Percentiles rank a stretch among this genome's conserved stretches.
Evolutionary conservation across 2,113 vertebrate genomes (phyloP).

Genomic region (Ginglymostoma cirratum): DNA sequence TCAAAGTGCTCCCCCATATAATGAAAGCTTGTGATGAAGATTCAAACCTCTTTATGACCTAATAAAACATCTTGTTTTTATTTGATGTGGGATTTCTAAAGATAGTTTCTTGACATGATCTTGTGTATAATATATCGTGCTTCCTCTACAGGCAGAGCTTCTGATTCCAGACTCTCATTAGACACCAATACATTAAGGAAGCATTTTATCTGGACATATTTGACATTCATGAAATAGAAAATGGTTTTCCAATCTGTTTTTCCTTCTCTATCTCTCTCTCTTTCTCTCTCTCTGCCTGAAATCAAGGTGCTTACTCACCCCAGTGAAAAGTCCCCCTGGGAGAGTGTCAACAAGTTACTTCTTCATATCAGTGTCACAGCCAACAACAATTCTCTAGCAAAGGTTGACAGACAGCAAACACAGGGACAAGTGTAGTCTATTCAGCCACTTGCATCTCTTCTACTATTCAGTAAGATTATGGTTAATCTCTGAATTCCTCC

Average conservation of each 20-base stretch:
- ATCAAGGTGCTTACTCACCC: background rate
- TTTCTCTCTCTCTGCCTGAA: background rate
- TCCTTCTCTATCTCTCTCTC: background rate
- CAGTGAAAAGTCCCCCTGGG: background rate
- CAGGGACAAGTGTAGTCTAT: background rate
- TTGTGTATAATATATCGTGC: background rate
- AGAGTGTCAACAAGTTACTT: background rate
- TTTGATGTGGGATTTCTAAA: constrained; percentile 15
- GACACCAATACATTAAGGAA: background rate
- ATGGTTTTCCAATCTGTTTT: background rate
- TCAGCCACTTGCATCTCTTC: background rate
- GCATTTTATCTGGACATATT: background rate
- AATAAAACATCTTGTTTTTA: constrained; percentile 27
- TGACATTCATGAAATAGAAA: background rate
- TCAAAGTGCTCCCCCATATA: background rate
- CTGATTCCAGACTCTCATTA: background rate
- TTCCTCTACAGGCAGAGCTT: background rate
- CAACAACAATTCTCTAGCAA: background rate
- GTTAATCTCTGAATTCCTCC: background rate
- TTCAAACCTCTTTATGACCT: background rate
- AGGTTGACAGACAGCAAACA: background rate
- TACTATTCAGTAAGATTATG: background rate
- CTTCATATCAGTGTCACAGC: background rate
- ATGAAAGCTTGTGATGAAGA: constrained; percentile 20
- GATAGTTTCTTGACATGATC: constrained; percentile 14